Conservation (phyloP, 2,113 vertebrate species). For the Alectura lathami region DNA sequence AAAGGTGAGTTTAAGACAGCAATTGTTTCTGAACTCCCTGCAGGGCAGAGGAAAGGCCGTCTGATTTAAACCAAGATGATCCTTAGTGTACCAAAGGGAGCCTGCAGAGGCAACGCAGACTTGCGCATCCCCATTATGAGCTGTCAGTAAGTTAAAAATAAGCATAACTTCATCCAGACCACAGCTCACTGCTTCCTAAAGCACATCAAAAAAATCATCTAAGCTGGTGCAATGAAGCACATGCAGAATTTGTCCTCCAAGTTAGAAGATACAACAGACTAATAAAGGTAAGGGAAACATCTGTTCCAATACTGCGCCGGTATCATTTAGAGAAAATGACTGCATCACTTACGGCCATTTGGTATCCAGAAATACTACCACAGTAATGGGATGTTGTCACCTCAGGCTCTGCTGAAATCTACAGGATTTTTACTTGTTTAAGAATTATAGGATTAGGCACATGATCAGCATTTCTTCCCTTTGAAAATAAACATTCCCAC, state of each 20-base stretch:
- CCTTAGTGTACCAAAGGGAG: background rate
- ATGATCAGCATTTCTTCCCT: constrained; percentile 47
- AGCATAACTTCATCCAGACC: constrained; percentile 40
- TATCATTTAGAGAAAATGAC: constrained; percentile 56
- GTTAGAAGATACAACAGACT: constrained; percentile 41
- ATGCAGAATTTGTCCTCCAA: constrained; percentile 49
- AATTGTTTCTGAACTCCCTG: constrained; percentile 6
- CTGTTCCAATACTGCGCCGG: constrained; percentile 38
- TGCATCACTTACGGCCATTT: constrained; percentile 32
- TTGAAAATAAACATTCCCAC: constrained; percentile 62
- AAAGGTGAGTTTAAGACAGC: constrained; percentile 5
- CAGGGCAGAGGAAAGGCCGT: background rate
- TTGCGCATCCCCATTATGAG: constrained; percentile 43
- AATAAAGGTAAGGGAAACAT: constrained; percentile 68
- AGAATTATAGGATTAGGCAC: constrained; percentile 61
- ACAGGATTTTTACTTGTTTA: constrained; percentile 59
- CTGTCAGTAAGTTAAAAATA: constrained; percentile 58
- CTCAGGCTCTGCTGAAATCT: constrained; percentile 51
- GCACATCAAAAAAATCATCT: background rate
- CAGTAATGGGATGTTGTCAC: constrained; percentile 58
- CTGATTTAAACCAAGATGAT: background rate
- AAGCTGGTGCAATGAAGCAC: constrained; percentile 32
- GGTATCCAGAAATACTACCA: constrained; percentile 54
- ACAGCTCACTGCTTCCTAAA: constrained; percentile 47
- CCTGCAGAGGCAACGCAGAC: background rate